Evolutionary conservation across 92 coral and sea anemone species (phyloP), one percentile per base, ranked within the genome.

Genomic region (Ricordea florida): DNA sequence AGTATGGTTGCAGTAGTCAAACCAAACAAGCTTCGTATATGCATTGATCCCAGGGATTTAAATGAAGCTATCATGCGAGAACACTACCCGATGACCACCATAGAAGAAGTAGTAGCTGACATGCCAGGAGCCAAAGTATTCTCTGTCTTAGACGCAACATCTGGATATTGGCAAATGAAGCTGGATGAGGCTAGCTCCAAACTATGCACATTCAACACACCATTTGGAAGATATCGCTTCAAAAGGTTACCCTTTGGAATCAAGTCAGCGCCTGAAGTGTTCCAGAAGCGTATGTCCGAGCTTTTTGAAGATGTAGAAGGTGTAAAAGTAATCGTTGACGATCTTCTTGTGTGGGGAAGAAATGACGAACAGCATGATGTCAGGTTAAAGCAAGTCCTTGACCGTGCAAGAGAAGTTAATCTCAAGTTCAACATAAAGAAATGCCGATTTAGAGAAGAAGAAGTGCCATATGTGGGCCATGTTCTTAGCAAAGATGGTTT

Each of bases 401-500:
- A 78, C 52, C 52, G 85, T 51, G 89, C 85, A 47, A 30, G 67
- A 45, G 55, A 57, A 36, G 59, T 27, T 57, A 66, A 78, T 56
- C 66, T 90, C n/a, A 86, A 86, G 66, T 61, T 85, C 43, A 87
- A 72, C 38, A 57, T 32, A 7, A 62, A 78, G 77, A 85, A 85
- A 64, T 85, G 91, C 56, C 68, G 70, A 82, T 51, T 80, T 31
- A 52, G 62, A 34, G 57, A 74, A 41, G 72, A 65, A 8, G 84
- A 84, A 85, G 88, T 83, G n/a, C 48, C 40, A 37, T 79, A 84
- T 29, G 77, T 89, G 7, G 87, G 93, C 57, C 86, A 90, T 41
- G 61, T 76, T 18, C 75, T 76, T 14, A 75, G 79, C 24, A 62
- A 85, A 69, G 73, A 87, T 49, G 84, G 83, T 1, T 48, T 75